These are phyloP conservation scores for Lasiurus borealis DNA, from an alignment of 2,113 vertebrate species.

Conservation along the genomic window DNA sequence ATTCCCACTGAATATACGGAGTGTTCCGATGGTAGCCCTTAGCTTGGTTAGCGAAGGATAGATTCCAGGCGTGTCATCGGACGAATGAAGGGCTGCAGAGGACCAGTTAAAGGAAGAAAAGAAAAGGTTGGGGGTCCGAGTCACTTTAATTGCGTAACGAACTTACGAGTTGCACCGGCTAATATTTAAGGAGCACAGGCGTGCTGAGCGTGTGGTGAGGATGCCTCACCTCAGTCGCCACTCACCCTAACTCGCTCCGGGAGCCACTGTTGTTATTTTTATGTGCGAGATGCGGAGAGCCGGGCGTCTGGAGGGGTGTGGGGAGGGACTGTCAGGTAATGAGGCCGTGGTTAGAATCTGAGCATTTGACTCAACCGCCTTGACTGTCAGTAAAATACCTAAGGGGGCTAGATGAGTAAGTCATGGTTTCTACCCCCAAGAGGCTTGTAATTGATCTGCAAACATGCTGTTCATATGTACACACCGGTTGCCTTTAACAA, in stretches of 20 bases:
- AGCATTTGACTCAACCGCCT: not conserved
- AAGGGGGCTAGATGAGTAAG: not conserved
- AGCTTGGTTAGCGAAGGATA: not conserved
- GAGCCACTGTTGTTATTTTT: not conserved
- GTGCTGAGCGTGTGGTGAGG: rapidly evolving
- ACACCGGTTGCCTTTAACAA: not conserved
- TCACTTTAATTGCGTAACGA: not conserved
- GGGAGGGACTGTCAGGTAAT: not conserved
- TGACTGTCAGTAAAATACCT: not conserved
- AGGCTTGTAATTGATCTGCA: not conserved
- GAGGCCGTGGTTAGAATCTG: not conserved
- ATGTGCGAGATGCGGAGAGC: not conserved
- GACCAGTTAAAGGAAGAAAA: not conserved
- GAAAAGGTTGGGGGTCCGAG: not conserved
- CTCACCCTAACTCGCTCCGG: not conserved
- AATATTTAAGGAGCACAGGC: not conserved
- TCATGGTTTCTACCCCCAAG: not conserved
- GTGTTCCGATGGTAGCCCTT: not conserved
- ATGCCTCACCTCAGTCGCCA: not conserved
- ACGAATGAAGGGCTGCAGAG: not conserved
- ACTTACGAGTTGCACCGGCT: not conserved
- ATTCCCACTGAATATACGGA: not conserved
- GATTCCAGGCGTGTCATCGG: not conserved
- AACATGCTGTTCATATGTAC: not conserved
- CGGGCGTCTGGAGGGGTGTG: not conserved